Evolutionary conservation across 2,113 vertebrate genomes (phyloP), one percentile per base, ranked within the genome.

Genomic region (Ondatra zibethicus): DNA sequence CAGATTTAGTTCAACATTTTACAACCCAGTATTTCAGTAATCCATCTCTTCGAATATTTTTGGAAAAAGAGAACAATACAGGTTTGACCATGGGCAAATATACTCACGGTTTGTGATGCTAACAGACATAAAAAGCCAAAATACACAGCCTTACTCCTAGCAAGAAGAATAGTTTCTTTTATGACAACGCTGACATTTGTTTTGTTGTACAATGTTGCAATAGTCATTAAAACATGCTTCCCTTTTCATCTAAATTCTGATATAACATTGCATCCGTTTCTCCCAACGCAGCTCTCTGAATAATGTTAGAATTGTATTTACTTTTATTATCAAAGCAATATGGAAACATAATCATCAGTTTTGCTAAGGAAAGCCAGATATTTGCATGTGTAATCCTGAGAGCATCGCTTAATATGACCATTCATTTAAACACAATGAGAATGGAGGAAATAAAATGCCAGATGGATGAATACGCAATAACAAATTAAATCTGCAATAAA

Each of bases 391-490:
- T 96, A 93, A 95, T 93, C 73, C 25, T 75, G 47, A 96, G 82
- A 86, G 86, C 81, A 90, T 3, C 58, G 14, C 45, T 95, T 92
- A 97, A 94, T 85, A 73, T 68, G n/a, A 96, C 66, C 52, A 94
- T 98, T 97, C 77, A 91, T 98, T 96, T 96, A 21, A 94, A 86
- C 70, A 80, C 92, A 97, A 84, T 42, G 47, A 39, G 33, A 93
- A 52, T 55, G 63, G 94, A 78, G 29, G 31, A 39, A 96, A 97
- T 88, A 96, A 98, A 98, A 96, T 63, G 94, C 91, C 63, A 97
- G 88, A 94, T 76, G 96, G 82, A 92, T 89, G 95, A 96, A 92
- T 73, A 95, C 87, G 31, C 58, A 96, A 52, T 89, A 97, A 95
- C 65, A 96, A 63, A 97, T 94, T 91, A 95, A 97, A 98, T 21